Base-by-base conservation (phyloP, 2,797 vertebrate species). In the Sparidentex hasta region DNA sequence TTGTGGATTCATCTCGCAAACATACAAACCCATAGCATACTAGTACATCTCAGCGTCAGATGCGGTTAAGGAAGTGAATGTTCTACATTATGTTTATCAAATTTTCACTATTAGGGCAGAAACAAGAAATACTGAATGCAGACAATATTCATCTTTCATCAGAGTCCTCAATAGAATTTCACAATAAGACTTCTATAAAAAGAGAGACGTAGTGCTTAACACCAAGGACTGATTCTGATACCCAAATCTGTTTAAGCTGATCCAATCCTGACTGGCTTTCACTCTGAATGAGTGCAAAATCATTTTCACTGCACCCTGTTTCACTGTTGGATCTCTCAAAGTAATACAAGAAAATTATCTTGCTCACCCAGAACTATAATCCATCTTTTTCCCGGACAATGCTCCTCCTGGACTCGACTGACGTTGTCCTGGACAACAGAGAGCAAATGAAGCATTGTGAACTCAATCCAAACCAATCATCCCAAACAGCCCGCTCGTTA, bases 391-490 rank as follows among this genome's bases (percentile, higher is more conserved):
- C 66, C 52, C n/a, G 7, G 17, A 80, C 83, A 83, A 57, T 50
- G 50, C 51, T 69, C 74, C 70, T 76, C 70, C 63, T 63, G 72
- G 71, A 79, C 56, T 54, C 0, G 4, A 11, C 54, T 46, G 64
- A 56, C 33, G 21, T 33, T 11, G 55, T 74, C 71, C 67, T 72
- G 20, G 43, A 69, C 41, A 82, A 69, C 33, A 63, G 27, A 0
- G 27, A 75, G 68, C 66, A 61, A 86, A 86, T 59, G n/a, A 86
- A 86, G 73, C 25, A 8, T 69, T 0, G 7, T 65, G 80, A 90
- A 91, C 84, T 81, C 74, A 33, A 71, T 84, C 84, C 84, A 88
- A 85, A 64, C 65, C 81, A 73, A 78, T 88, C 80, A 80, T 74
- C 79, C 76, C 74, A 52, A 69, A 81, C 77, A 62, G 73, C 70